Evolutionary conservation across 35 echinoderm and acorn worm genomes (phyloP).

Genomic region (Lytechinus pictus): DNA sequence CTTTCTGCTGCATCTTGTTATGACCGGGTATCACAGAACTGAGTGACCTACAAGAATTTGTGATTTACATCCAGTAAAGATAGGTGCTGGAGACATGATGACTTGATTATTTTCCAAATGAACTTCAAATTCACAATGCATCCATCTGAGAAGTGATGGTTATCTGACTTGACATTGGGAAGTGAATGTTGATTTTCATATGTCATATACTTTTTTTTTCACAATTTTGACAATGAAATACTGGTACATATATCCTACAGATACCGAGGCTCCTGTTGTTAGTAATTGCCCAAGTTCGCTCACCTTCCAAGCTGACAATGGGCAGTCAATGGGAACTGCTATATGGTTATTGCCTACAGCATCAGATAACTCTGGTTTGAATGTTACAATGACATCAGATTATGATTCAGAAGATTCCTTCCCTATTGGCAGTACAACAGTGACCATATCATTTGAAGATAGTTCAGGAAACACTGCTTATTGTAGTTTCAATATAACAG

Average conservation of each 20-base stretch:
- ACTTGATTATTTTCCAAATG: no score
- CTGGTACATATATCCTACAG: background rate
- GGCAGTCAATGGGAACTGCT: background rate
- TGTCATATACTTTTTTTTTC: no score
- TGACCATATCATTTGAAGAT: background rate
- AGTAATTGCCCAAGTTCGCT: background rate
- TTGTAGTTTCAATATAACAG: slow-evolving; percentile 16
- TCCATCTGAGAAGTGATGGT: no score
- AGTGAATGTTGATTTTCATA: no score
- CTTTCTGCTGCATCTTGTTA: no score
- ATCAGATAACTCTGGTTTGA: background rate
- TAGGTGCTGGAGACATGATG: no score
- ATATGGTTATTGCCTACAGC: background rate
- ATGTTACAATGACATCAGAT: background rate
- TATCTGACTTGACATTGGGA: no score
- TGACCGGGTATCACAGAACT: no score
- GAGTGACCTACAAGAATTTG: no score
- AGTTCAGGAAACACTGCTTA: background rate
- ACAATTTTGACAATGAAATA: no score
- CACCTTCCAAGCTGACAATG: background rate
- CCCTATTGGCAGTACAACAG: slow-evolving; percentile 24
- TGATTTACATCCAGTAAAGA: no score
- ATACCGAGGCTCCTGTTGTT: background rate
- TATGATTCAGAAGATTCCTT: background rate
- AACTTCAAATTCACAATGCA: no score